Evolutionary conservation across 1,140 invertebrate genomes (phyloP), one percentile per base, ranked within the genome.

Genomic region (Zaprionus taronus): DNA sequence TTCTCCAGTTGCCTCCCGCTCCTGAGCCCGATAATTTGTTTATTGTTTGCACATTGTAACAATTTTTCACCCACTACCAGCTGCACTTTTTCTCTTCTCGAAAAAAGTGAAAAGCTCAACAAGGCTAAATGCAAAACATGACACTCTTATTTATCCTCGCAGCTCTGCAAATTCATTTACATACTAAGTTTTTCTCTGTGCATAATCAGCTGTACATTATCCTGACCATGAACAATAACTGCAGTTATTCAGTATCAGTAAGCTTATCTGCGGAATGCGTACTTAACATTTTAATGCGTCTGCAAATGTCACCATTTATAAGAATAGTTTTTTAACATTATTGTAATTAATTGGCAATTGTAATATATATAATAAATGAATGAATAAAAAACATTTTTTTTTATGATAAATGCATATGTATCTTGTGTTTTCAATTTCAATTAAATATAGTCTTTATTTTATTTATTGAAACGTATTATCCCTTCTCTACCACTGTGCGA

Each of bases 91-190:
- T 17, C 28, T 12, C 36, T 15, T 38, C 14, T 15, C 20, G 24
- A 14, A 22, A 61, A 77, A 77, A 77, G 74, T 72, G 69, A 41
- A 66, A 71, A 67, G 38, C 24, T 11, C 28, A 20, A 26, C 41
- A 17, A 44, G 74, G 55, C 67, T 72, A 84, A 79, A 70, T 85
- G 82, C 79, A 81, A 81, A 85, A 75, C 82, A 75, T 69, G 53
- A 22, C 64, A 66, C 60, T 58, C 55, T 72, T 69, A 70, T 85
- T 81, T 65, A 34, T 34, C 9, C 9, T 34, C 9, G 31, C 31
- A 11, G 31, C 31, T 4, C 12, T 15, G 14, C 12, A 38, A 14
- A 38, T 38, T 38, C 14, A 38, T 38, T 38, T 38, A 38, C 36
- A 38, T 38, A 14, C 36, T 15, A 5, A 38, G 36, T 12, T 70